Base-by-base conservation (phyloP, 2,797 vertebrate genomes). In the Lophotriccus pileatus region DNA sequence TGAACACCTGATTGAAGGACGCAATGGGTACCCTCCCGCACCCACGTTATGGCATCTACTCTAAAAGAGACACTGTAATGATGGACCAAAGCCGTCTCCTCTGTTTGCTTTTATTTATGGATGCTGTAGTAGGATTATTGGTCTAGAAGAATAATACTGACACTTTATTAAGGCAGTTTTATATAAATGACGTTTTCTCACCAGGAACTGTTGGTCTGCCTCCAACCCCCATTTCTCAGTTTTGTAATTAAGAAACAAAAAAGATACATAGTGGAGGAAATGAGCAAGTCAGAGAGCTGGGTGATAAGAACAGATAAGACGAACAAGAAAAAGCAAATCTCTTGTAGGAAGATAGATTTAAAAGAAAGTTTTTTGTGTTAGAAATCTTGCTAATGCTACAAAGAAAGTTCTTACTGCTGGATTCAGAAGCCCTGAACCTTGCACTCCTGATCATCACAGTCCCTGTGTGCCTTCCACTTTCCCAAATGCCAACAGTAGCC, bases 1-100 rank as follows among this genome's bases (percentile, higher is more conserved):
- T 13, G 22, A 90, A 58, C 50, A 66, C 17, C 12, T 12, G 21
- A 13, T 10, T 75, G 41, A 27, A 72, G 43, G 53, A 81, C 67
- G 41, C 41, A 36, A 0, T 8, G 17, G 15, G 32, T 37, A 56
- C 62, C 53, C 78, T 69, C 68, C 47, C 13, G 18, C 27, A 28
- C 9, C 52, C n/a, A 2, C 0, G 0, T 12, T 43, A 56, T 0
- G 1, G 25, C 37, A 74, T 28, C 10, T 52, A 5, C 68, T 80
- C 78, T n/a, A 27, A 74, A 72, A 76, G 41, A 43, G 18, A 56
- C 7, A 1, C 7, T 30, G 43, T 21, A n/a, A 47, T 6, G 15
- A 50, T 8, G 50, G n/a, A 74, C n/a, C 62, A 52, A 76, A 84
- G 24, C 30, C 43, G n/a, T 79, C 50, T 69, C n/a, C 50, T 86